A percentile compares a stretch with the other conserved stretches of the same genome.
Evolutionary conservation across 2,113 vertebrate species (phyloP).

Genomic region (Hippocampus guttulatus): DNA sequence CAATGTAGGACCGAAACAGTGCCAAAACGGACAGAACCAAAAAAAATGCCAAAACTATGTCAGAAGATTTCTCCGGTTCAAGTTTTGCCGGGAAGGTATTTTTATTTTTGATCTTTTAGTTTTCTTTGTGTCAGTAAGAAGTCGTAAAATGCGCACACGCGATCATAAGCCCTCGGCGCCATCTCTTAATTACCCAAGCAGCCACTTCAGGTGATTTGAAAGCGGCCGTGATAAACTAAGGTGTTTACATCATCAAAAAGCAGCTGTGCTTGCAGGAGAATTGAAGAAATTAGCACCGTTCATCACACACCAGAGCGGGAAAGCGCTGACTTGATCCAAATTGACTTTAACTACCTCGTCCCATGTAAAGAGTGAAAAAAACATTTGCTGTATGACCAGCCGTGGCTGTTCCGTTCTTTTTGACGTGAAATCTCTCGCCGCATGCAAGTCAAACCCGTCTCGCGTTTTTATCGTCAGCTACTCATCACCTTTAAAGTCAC

Average conservation of each 20-base stretch:
- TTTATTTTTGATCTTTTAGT: not conserved
- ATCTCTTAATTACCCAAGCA: constrained; percentile 53
- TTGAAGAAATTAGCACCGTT: constrained; percentile 37
- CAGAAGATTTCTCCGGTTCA: not conserved
- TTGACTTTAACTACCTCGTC: constrained; percentile 4
- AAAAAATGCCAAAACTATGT: not conserved
- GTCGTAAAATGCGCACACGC: constrained; percentile 7
- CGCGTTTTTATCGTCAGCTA: not conserved
- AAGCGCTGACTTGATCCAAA: constrained; percentile 29
- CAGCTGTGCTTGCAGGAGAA: constrained; percentile 23
- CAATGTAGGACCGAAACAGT: too few relatives aligned
- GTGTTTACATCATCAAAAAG: constrained; percentile 52
- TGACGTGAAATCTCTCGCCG: constrained; percentile 18
- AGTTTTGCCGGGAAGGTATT: not conserved
- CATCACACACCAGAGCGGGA: constrained; percentile 36
- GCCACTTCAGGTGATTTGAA: constrained; percentile 58
- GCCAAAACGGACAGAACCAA: not conserved
- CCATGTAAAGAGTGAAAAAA: constrained; percentile 14
- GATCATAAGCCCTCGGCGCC: constrained; percentile 15
- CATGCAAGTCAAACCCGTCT: constrained; percentile 3
- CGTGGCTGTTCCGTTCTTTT: not conserved
- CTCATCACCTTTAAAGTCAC: not conserved
- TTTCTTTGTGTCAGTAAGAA: not conserved
- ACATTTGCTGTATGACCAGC: not conserved
- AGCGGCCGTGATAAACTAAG: constrained; percentile 40